Evolutionary conservation across 2,113 vertebrate genomes (phyloP).

Genomic region (Anseranas semipalmata): DNA sequence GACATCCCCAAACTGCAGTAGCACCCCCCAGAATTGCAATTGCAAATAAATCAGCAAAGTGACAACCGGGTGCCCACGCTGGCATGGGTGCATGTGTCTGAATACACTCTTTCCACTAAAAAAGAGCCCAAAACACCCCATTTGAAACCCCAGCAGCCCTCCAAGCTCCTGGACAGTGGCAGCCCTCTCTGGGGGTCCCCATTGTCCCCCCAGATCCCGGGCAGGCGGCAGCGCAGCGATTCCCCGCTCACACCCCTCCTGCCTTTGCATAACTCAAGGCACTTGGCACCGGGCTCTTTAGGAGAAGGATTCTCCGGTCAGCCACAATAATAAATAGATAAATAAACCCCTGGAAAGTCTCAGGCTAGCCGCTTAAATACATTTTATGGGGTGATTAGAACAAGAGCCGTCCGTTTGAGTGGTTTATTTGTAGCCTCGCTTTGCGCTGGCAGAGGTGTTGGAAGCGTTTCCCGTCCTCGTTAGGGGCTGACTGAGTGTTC

Average conservation of each 20-base stretch:
- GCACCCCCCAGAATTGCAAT: background rate
- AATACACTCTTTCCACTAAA: background rate
- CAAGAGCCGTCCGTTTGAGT: background rate
- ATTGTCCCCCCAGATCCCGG: background rate
- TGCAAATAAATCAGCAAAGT: background rate
- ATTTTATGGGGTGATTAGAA: constrained; percentile 40
- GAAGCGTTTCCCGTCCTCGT: background rate
- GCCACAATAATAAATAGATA: background rate
- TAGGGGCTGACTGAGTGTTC: background rate
- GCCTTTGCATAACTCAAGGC: constrained; percentile 30
- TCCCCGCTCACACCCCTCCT: background rate
- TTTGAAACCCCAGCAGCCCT: background rate
- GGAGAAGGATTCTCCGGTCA: constrained; percentile 45
- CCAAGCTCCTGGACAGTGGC: rapidly evolving
- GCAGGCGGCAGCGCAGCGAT: background rate
- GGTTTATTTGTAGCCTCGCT: constrained; percentile 24
- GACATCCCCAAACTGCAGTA: too few species aligned
- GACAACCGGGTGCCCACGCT: background rate
- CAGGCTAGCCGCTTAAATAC: background rate
- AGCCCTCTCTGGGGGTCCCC: background rate
- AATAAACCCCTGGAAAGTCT: constrained; percentile 21
- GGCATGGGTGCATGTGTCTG: background rate
- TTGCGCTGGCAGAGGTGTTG: background rate
- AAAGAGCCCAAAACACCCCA: rapidly evolving
- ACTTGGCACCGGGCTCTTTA: constrained; percentile 22